These are phyloP conservation scores for Platypus cylindrus DNA, from an alignment of 2,888 invertebrate genomes.

Conservation along the genomic window DNA sequence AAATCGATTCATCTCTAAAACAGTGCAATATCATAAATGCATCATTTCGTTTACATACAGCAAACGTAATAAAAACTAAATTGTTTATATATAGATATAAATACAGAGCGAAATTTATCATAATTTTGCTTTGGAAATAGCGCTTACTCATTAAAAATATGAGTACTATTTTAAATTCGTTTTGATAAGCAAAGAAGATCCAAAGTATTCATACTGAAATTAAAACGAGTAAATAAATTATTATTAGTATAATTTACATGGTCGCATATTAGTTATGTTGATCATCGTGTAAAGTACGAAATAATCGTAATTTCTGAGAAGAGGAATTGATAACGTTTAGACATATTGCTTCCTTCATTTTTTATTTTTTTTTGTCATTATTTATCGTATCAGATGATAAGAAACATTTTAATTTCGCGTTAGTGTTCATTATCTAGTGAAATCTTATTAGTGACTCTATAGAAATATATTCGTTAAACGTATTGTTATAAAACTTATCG, in stretches of 20 bases:
- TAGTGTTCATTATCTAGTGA: slow-evolving; percentile 14
- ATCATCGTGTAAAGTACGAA: slow-evolving; percentile 5
- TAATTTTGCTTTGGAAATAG: slow-evolving; percentile 6
- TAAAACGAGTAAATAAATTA: too few relatives aligned
- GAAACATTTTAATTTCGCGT: slow-evolving; percentile 11
- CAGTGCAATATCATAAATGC: too few relatives aligned
- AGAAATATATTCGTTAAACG: slow-evolving; percentile 9
- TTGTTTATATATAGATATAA: background rate
- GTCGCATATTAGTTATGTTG: slow-evolving; percentile 5
- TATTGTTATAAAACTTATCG: slow-evolving; percentile 8
- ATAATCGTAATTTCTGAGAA: slow-evolving; percentile 6
- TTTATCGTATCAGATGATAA: slow-evolving; percentile 15
- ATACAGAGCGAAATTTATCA: slow-evolving; percentile 8
- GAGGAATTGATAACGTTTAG: slow-evolving; percentile 10
- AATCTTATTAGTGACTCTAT: slow-evolving; percentile 13
- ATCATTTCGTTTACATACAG: too few relatives aligned
- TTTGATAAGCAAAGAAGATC: slow-evolving; percentile 6
- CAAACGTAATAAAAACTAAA: background rate
- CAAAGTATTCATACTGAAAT: too few relatives aligned
- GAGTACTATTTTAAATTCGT: slow-evolving; percentile 8
- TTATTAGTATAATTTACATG: slow-evolving; percentile 7
- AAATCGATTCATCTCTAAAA: too few relatives aligned
- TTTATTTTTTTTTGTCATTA: too few relatives aligned
- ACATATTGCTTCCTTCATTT: slow-evolving; percentile 10
- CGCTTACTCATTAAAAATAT: slow-evolving; percentile 13